Conservation (phyloP, 35 echinoderm and acorn worm species). For the Antedon bifida region DNA sequence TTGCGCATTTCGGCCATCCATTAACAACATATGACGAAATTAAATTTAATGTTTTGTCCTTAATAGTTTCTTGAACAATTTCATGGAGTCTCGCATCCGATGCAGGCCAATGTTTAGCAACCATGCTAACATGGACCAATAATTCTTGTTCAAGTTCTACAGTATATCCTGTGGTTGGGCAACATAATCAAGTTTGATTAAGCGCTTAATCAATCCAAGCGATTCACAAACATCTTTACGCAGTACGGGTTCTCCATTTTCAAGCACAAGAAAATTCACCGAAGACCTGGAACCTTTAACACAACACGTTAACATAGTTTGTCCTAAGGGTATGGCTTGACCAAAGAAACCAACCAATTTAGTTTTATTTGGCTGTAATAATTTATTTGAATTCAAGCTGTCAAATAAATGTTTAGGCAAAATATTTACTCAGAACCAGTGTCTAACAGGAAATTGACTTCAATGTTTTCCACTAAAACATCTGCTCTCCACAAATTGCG, state of each 20-base stretch:
- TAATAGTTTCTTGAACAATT: not conserved
- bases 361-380: not conserved
- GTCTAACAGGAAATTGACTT: constrained; percentile 5
- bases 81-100: not conserved
- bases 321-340: not conserved
- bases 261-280: not conserved
- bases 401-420: not conserved
- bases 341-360: constrained; percentile 10
- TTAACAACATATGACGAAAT: constrained; percentile 4
- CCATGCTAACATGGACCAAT: constrained; percentile 3
- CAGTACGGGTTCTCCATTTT: not conserved
- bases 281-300: constrained; percentile 5
- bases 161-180: not conserved
- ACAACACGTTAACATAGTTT: not conserved
- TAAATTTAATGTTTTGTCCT: not conserved
- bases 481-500: not conserved
- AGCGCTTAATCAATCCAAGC: not conserved
- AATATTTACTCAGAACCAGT: constrained; percentile 15
- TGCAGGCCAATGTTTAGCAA: constrained; percentile 7
- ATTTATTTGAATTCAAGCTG: not conserved
- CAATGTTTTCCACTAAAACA: not conserved
- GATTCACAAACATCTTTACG: not conserved
- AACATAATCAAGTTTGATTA: not conserved
- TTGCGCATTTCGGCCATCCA: constrained; percentile 3
- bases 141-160: constrained; percentile 8